Conservation (phyloP, 2,113 vertebrate genomes). For the Enhydra lutris region DNA sequence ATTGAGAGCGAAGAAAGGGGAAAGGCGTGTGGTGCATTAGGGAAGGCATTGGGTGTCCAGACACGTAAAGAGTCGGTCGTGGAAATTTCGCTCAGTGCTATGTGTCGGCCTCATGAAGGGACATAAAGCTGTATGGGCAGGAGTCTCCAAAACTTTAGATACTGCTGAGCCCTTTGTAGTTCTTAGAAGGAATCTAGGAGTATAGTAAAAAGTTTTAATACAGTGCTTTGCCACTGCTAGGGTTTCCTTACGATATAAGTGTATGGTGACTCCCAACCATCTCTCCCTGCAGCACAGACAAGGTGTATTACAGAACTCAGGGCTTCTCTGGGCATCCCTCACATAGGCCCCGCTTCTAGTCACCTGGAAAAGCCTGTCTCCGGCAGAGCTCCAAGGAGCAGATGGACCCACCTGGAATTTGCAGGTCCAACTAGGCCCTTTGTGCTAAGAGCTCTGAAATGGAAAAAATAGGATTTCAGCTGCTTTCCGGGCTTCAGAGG, state of each 20-base stretch:
- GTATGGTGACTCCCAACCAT: neutral
- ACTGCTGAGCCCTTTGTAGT: neutral
- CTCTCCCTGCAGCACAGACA: neutral
- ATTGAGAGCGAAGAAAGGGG: slow-evolving; percentile 19
- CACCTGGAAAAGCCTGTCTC: neutral
- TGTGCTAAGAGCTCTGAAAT: neutral
- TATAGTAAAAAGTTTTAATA: slow-evolving; percentile 34
- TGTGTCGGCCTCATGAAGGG: slow-evolving; percentile 6
- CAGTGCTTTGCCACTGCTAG: neutral
- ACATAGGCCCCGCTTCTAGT: neutral
- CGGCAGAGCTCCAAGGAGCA: neutral
- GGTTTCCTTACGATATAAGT: neutral
- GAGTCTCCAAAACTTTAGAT: neutral
- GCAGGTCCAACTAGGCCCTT: neutral
- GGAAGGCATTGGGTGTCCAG: slow-evolving; percentile 57
- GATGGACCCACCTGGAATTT: neutral
- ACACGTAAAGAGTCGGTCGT: slow-evolving; percentile 63
- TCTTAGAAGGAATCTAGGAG: neutral
- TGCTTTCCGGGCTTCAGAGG: rapidly evolving
- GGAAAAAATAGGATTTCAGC: neutral
- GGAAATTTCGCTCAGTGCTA: slow-evolving; percentile 60
- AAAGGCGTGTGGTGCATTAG: neutral
- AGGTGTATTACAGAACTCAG: rapidly evolving
- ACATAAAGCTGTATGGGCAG: slow-evolving; percentile 47
- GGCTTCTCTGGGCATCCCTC: rapidly evolving